Conservation (phyloP, 2,113 vertebrate species). For the Pavo muticus region DNA sequence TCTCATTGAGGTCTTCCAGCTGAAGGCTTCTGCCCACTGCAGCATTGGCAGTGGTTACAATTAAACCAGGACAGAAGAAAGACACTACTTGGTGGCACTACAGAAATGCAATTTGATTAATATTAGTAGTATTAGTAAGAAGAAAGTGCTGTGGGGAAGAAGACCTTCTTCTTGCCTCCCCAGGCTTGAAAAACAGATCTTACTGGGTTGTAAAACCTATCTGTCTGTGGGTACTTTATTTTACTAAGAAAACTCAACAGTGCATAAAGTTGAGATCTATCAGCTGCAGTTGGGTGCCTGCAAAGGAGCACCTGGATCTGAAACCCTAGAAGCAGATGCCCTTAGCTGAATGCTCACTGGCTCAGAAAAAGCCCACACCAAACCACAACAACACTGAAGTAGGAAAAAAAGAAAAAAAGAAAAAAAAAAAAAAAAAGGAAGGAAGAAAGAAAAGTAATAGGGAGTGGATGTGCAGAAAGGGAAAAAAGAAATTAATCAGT, state of each 20-base stretch:
- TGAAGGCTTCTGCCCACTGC: background rate
- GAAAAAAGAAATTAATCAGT: background rate
- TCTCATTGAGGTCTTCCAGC: background rate
- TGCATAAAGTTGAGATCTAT: background rate
- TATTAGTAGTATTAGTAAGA: background rate
- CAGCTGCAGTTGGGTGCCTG: slow-evolving; percentile 4
- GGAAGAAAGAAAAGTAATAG: background rate
- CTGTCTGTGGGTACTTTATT: background rate
- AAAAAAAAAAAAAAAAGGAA: background rate
- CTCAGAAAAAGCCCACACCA: background rate
- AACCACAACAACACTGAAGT: background rate
- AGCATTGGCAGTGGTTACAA: background rate
- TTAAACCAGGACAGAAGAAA: background rate
- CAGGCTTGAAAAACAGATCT: background rate
- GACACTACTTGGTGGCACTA: fast-evolving
- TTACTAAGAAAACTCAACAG: background rate
- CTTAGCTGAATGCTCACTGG: background rate
- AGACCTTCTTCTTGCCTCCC: background rate
- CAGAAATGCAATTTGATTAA: background rate
- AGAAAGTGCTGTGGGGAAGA: background rate
- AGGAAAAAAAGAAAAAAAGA: too few relatives aligned
- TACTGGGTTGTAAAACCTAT: background rate
- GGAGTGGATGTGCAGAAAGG: background rate
- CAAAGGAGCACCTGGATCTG: slow-evolving; percentile 1
- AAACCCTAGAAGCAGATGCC: slow-evolving; percentile 37